phyloP scores from a whole-genome alignment of 2,888 invertebrate species.

The Synergus gifuensis region DNA sequence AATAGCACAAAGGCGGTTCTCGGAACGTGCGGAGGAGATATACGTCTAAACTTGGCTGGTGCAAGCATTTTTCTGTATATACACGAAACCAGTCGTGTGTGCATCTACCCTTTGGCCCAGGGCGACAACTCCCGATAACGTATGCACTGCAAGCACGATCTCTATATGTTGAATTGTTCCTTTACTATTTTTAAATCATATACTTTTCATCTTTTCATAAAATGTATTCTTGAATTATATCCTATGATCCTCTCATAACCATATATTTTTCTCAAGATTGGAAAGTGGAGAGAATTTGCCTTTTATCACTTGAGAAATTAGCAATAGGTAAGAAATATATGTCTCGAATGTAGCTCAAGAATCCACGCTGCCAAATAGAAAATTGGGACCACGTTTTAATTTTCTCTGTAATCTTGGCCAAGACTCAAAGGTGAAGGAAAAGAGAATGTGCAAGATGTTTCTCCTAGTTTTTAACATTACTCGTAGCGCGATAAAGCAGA shows the following conservation, averaged over 20 bases:
- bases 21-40: constrained; percentile 39
- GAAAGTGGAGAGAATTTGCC: neutral
- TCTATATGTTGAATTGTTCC: constrained; percentile 60
- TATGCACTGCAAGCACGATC: constrained; percentile 59
- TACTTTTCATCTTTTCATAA: neutral
- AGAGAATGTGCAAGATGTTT: neutral
- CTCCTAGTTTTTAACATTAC: constrained; percentile 15
- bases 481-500: constrained; percentile 38
- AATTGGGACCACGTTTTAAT: constrained; percentile 29
- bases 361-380: constrained; percentile 23
- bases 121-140: constrained; percentile 64
- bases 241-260: neutral
- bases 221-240: neutral
- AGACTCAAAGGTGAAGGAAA: constrained; percentile 12
- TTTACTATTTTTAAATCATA: constrained; percentile 24
- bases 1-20: constrained; percentile 57
- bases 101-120: constrained; percentile 54
- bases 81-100: constrained; percentile 16
- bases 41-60: constrained; percentile 28
- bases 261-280: neutral
- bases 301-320: constrained; percentile 47
- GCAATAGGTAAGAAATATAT: constrained; percentile 21
- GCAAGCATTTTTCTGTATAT: constrained; percentile 21
- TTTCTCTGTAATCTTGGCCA: constrained; percentile 27
- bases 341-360: neutral